Percentiles rank a stretch among this genome's conserved stretches.
Evolutionary conservation across 1,140 invertebrate species (phyloP).

Genomic region (Lasioglossum baleicum): DNA sequence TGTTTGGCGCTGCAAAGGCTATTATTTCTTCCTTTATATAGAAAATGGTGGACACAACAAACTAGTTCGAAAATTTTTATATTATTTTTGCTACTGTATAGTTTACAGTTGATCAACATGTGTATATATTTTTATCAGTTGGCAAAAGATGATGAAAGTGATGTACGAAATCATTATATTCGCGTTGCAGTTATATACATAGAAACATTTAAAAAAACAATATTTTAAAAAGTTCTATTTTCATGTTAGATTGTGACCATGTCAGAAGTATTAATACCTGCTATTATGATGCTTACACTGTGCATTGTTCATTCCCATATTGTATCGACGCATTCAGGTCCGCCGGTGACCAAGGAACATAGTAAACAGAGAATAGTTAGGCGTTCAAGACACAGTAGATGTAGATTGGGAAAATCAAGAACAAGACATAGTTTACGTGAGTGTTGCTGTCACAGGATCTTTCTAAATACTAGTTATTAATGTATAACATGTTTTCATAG

Average conservation of each 20-base stretch:
- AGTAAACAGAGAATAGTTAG: slow-evolving; percentile 69
- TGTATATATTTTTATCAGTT: slow-evolving; percentile 81
- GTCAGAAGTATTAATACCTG: slow-evolving; percentile 88
- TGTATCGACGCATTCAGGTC: slow-evolving; percentile 85
- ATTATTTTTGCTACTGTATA: slow-evolving; percentile 88
- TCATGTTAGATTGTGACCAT: slow-evolving; percentile 79
- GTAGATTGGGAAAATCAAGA: slow-evolving; percentile 72
- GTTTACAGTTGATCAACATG: slow-evolving; percentile 87
- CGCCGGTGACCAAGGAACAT: slow-evolving; percentile 68
- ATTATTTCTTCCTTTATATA: slow-evolving; percentile 90
- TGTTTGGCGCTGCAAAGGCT: slow-evolving; percentile 89
- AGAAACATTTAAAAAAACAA: slow-evolving; percentile 19
- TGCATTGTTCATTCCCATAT: slow-evolving; percentile 95
- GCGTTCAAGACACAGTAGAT: slow-evolving; percentile 69
- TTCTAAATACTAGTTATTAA: not conserved
- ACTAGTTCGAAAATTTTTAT: slow-evolving; percentile 88
- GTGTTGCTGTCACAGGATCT: slow-evolving; percentile 16
- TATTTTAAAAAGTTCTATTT: slow-evolving; percentile 15
- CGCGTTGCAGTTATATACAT: slow-evolving; percentile 10
- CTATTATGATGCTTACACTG: slow-evolving; percentile 88
- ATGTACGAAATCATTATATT: slow-evolving; percentile 68
- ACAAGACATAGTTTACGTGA: slow-evolving; percentile 71
- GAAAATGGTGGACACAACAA: slow-evolving; percentile 93
- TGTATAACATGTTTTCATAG: slow-evolving; percentile 48
- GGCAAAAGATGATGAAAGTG: slow-evolving; percentile 74